Conservation (phyloP, 1,140 invertebrate genomes). For the Varroa destructor region DNA sequence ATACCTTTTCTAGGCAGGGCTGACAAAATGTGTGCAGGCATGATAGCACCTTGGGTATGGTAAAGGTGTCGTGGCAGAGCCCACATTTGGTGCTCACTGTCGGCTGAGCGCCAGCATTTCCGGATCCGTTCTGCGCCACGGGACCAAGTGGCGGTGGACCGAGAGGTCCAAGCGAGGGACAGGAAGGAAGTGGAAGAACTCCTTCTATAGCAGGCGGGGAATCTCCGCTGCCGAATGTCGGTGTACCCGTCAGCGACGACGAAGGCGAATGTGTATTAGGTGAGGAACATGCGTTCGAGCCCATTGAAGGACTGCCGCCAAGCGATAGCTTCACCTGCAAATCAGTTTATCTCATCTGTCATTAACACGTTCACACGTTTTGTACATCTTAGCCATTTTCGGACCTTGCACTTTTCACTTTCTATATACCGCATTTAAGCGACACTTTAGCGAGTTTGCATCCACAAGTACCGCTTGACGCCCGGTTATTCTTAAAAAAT, state of each 20-base stretch:
- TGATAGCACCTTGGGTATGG: conserved; percentile 55
- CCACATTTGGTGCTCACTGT: conserved; percentile 51
- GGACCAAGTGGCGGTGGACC: background rate
- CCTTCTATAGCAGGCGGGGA: background rate
- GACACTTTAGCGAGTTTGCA: too few relatives aligned
- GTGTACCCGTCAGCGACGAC: conserved; percentile 13
- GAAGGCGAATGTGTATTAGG: conserved; percentile 21
- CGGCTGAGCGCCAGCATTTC: background rate
- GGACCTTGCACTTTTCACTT: too few relatives aligned
- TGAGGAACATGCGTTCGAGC: background rate
- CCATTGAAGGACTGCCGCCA: conserved; percentile 25
- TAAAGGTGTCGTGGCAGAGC: conserved; percentile 62
- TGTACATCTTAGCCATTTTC: too few relatives aligned
- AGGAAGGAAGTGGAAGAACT: too few relatives aligned
- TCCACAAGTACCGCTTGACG: too few relatives aligned
- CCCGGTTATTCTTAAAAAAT: too few relatives aligned
- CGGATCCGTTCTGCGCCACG: conserved; percentile 8
- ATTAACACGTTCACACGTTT: background rate
- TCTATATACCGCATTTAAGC: too few relatives aligned
- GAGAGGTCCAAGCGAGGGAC: background rate
- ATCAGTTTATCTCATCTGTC: background rate
- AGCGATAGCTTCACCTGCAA: conserved; percentile 24
- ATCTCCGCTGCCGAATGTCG: conserved; percentile 22
- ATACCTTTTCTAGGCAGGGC: conserved; percentile 54
- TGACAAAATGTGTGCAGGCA: conserved; percentile 73